Evolutionary conservation across 2,113 vertebrate species (phyloP), one percentile per base, ranked within the genome.

Genomic region (Eudyptes chrysolophus): DNA sequence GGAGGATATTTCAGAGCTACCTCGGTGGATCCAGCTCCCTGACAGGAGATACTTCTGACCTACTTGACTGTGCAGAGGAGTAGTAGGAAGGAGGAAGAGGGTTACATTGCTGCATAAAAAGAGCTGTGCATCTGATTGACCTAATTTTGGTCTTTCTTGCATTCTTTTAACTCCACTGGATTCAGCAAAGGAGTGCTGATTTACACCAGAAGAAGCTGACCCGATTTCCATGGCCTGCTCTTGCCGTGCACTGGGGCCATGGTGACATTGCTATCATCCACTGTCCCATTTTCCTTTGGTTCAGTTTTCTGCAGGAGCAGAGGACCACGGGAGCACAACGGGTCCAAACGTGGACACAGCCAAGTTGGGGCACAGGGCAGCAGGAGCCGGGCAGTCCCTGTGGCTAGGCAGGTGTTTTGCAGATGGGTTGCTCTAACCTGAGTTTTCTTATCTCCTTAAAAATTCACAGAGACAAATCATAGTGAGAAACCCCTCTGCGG

Each of bases 81-180:
- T 54, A 85, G 72, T 62, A 92, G 44, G 72, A 82, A 91, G 80
- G 61, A 94, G 46, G 76, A 94, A 84, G 57, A 94, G 72, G 60
- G 86, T 96, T 95, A 95, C 65, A 4, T 72, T 78, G 34, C 94
- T 89, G 52, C 76, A 82, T 61, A 87, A 94, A 97, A 94, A 80
- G 61, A 94, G n/a, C 76, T 46, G 69, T 89, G 90, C 92, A 94
- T 95, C 90, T 79, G 60, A 90, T 94, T 97, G 89, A 97, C 95
- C 96, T 95, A 94, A 95, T 97, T 97, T 77, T 95, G 92, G 34
- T 95, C 72, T 81, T 92, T 85, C 68, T 97, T 92, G 52, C 40
- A 44, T 57, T 94, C 83, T 89, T 90, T 84, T 87, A 94, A 79
- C 72, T 84, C 77, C 57, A 52, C 72, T 68, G 89, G 55, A 76